Evolutionary conservation across 2,113 vertebrate genomes (phyloP).

Genomic region (Urocynchramus pylzowi): DNA sequence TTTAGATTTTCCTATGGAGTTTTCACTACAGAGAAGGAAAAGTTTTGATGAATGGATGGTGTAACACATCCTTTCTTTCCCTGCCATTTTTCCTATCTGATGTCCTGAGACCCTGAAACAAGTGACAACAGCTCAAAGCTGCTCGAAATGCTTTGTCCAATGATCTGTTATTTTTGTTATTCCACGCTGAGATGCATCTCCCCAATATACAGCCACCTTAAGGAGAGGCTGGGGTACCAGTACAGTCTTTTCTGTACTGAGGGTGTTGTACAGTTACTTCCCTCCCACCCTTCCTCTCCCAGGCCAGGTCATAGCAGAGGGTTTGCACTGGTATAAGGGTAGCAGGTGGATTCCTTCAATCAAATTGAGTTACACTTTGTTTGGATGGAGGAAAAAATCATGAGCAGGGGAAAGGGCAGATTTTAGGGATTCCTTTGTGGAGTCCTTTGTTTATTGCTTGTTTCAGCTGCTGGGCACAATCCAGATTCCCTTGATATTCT

Average conservation of each 20-base stretch:
- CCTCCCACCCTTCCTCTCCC: neutral
- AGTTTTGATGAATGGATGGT: neutral
- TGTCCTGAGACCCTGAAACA: neutral
- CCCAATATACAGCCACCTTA: neutral
- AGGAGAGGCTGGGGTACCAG: neutral
- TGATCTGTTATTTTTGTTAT: fast-evolving
- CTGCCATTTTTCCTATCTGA: neutral
- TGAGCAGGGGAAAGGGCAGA: fast-evolving
- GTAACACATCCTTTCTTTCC: neutral
- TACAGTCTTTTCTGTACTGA: neutral
- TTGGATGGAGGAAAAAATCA: neutral
- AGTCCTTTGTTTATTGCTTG: neutral
- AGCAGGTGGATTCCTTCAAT: neutral
- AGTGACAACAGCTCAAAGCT: neutral
- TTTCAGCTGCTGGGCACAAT: neutral
- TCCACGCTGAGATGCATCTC: too few species aligned
- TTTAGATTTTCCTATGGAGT: neutral
- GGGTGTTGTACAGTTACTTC: neutral
- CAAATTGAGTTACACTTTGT: neutral
- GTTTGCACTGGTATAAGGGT: neutral
- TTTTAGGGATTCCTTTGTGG: neutral
- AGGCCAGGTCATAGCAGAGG: neutral
- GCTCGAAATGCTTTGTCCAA: neutral
- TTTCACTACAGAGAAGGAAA: neutral
- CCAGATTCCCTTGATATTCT: neutral